Percentiles rank a stretch among this genome's conserved stretches.
Conservation (phyloP, 2,113 vertebrate species). For the Poecilia latipinna region DNA sequence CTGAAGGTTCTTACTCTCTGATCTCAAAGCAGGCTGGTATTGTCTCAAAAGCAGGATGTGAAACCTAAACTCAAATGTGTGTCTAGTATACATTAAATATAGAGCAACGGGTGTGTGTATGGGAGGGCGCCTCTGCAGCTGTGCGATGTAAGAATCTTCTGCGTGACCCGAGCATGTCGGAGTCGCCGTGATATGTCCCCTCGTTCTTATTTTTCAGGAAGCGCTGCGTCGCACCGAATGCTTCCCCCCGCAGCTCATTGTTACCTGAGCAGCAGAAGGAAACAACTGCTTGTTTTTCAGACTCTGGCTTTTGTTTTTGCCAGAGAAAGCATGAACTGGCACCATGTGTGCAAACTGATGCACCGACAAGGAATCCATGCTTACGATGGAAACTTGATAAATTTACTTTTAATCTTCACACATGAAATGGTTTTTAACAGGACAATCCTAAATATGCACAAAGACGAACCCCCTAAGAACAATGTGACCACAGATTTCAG, state of each 20-base stretch:
- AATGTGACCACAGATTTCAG: no score
- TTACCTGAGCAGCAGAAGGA: conserved; percentile 72
- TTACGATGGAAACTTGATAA: not conserved
- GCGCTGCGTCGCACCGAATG: conserved; percentile 18
- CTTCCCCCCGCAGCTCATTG: conserved; percentile 63
- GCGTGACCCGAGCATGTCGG: conserved; percentile 40
- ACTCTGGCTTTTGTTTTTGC: conserved; percentile 43
- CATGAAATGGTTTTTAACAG: not conserved
- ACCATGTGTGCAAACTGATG: not conserved
- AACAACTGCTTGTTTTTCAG: conserved; percentile 67
- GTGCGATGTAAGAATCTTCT: conserved; percentile 29
- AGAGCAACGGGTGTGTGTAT: not conserved
- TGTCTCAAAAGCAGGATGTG: conserved; percentile 57
- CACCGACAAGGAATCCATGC: not conserved
- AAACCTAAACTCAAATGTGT: not conserved
- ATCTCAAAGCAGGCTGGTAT: conserved; percentile 47
- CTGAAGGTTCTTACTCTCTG: conserved; percentile 18
- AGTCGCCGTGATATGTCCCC: conserved; percentile 6
- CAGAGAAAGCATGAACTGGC: conserved; percentile 23
- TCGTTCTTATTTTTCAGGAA: conserved; percentile 61
- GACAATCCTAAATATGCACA: not conserved
- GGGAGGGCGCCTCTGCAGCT: conserved; percentile 45
- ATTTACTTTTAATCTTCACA: not conserved
- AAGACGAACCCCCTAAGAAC: no score
- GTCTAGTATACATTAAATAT: conserved; percentile 9